phyloP scores from a whole-genome alignment of 2,888 invertebrate genomes.

The Hydraecia micacea region DNA sequence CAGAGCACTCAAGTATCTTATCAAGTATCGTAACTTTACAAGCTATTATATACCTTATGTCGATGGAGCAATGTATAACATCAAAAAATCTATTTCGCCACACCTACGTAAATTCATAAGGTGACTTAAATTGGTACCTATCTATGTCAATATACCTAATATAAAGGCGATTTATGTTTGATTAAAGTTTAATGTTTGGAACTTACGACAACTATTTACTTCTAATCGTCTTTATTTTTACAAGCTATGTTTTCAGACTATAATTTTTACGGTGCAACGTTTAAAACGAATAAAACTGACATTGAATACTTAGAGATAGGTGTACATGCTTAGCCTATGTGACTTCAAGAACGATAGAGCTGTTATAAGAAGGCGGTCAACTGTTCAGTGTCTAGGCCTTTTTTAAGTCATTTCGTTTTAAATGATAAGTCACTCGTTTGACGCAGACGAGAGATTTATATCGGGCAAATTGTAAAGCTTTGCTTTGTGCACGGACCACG shows the following conservation, averaged over 20 bases:
- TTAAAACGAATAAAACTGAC: slow-evolving; percentile 15
- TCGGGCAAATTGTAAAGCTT: slow-evolving; percentile 87
- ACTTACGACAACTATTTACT: not conserved
- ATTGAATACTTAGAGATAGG: not conserved
- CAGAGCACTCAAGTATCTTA: slow-evolving; percentile 10
- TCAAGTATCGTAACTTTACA: slow-evolving; percentile 9
- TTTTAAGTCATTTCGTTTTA: slow-evolving; percentile 67
- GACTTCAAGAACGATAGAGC: slow-evolving; percentile 6
- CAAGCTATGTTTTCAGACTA: not conserved
- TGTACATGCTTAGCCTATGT: slow-evolving; percentile 4
- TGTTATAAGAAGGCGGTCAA: slow-evolving; percentile 28
- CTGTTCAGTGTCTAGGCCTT: slow-evolving; percentile 55
- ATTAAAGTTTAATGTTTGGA: not conserved
- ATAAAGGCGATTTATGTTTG: slow-evolving; percentile 13
- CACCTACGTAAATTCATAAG: slow-evolving; percentile 23
- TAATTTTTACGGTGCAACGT: not conserved
- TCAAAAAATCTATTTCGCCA: not conserved
- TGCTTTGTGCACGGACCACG: slow-evolving; percentile 85
- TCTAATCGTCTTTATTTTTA: not conserved
- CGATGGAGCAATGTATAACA: slow-evolving; percentile 2
- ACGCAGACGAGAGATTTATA: slow-evolving; percentile 85
- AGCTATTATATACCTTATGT: slow-evolving; percentile 13
- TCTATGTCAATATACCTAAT: not conserved
- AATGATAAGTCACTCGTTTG: slow-evolving; percentile 77
- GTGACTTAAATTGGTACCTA: slow-evolving; percentile 1